Evolutionary conservation across 2,888 invertebrate genomes (phyloP), one percentile per base, ranked within the genome.

Genomic region (Zonitis immaculata): DNA sequence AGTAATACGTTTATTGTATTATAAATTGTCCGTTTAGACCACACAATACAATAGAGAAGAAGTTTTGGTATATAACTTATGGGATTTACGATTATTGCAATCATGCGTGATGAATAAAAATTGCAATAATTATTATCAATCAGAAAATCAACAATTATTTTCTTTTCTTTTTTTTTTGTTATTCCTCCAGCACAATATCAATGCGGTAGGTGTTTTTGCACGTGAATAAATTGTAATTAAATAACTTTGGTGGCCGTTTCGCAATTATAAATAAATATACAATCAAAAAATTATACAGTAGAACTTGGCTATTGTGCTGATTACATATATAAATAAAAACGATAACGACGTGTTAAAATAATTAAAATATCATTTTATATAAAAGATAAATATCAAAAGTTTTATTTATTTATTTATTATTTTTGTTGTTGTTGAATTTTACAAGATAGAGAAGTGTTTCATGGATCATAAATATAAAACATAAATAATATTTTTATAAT

Each of bases 61-160:
- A n/a, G n/a, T n/a, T n/a, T n/a, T n/a, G n/a, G n/a, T n/a, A n/a
- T n/a, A n/a, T n/a, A n/a, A n/a, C n/a, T n/a, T n/a, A n/a, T n/a
- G 62, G 68, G 66, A 69, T 72, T 72, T 72, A 73, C 71, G 71
- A 71, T 63, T 67, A 62, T 59, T 54, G 61, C 55, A 55, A 63
- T 54, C 47, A 54, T 65, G 65, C 62, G 69, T 58, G 54, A 56
- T 56, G 73, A 69, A 73, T 73, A 70, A 71, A 68, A 70, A 73
- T 72, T 65, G 71, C 71, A 69, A 68, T 70, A 67, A 73, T 73
- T 72, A 72, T n/a, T 60, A 60, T 65, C 59, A 67, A 63, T 63
- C 60, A n/a, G n/a, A 56, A 57, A 35, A 62, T 66, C 62, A 60
- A 59, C 61, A 62, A 66, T 43, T 65, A 64, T 58, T 62, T 65